Evolutionary conservation across 2,113 vertebrate species (phyloP).

Genomic region (Struthio camelus): DNA sequence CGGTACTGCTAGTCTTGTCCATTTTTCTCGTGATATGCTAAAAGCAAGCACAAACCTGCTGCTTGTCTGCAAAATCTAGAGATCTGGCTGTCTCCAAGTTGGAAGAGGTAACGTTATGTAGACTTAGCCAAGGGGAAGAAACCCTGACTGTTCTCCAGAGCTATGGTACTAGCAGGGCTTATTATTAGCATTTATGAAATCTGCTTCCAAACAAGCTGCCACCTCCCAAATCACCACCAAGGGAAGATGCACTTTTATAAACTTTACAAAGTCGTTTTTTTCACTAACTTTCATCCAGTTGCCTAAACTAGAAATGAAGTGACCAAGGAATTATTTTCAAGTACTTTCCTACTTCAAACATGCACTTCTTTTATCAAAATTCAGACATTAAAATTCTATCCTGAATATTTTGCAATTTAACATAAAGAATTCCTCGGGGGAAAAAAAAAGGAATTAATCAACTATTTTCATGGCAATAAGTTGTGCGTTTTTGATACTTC

Average conservation of each 20-base stretch:
- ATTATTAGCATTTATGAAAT: not conserved
- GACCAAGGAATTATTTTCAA: not conserved
- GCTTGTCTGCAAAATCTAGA: not conserved
- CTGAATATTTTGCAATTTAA: not conserved
- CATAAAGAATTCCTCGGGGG: not conserved
- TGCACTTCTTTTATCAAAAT: not conserved
- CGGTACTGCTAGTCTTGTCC: not conserved
- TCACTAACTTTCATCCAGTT: not conserved
- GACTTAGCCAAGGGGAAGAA: not conserved
- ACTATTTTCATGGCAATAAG: not conserved
- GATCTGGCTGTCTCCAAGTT: too few species aligned
- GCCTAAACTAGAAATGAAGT: not conserved
- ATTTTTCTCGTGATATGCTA: not conserved
- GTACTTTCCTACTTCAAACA: not conserved
- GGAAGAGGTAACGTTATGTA: not conserved
- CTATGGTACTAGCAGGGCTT: not conserved
- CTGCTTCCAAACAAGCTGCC: not conserved
- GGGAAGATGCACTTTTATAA: not conserved
- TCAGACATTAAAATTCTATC: not conserved
- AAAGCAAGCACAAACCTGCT: not conserved
- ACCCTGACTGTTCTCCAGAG: not conserved
- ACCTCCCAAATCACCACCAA: not conserved
- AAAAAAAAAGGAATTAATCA: not conserved
- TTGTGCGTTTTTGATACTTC: not conserved
- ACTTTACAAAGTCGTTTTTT: not conserved